Evolutionary conservation across 2,888 invertebrate species (phyloP), one percentile per base, ranked within the genome.

Genomic region (Rhagonycha fulva): DNA sequence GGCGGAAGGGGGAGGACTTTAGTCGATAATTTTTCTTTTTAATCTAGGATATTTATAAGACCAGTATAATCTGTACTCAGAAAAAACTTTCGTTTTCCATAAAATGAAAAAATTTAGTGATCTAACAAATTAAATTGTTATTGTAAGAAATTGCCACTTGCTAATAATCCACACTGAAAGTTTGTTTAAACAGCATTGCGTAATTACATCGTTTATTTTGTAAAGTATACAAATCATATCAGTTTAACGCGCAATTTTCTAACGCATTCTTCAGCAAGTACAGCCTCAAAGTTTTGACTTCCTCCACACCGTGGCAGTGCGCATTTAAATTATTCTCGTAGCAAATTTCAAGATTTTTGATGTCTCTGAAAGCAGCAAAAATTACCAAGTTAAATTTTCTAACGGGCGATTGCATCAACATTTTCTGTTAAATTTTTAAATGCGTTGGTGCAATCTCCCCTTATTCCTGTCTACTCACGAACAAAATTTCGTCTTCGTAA

Each of bases 321-420:
- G 69, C 70, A 12, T 24, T 26, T 14, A 74, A 74, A 12, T 66
- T 70, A 12, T 66, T 66, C n/a, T 74, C 74, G 24, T 74, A 32
- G 10, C 74, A 74, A n/a, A 24, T 11, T 24, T 66, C 62, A 47
- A 74, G 62, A 26, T 74, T 30, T 14, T 24, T 32, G 2, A 74
- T 63, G 61, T 75, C 75, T 3, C 75, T 75, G 60, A n/a, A 74
- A 61, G 63, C 7, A 14, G n/a, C 24, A 66, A 66, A 66, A 66
- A 9, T 9, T 10, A 66, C 9, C n/a, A n/a, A 24, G n/a, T 11
- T 26, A 24, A 66, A n/a, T 12, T 66, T 11, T 66, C 11, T 19
- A 19, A 19, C 19, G 19, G 19, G 2, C 19, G 19, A 19, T 19
- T 19, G 19, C 19, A 19, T 19, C 19, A 19, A 19, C 19, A 19